phyloP scores from a whole-genome alignment of 1,140 invertebrate genomes.

The Ostrea edulis region DNA sequence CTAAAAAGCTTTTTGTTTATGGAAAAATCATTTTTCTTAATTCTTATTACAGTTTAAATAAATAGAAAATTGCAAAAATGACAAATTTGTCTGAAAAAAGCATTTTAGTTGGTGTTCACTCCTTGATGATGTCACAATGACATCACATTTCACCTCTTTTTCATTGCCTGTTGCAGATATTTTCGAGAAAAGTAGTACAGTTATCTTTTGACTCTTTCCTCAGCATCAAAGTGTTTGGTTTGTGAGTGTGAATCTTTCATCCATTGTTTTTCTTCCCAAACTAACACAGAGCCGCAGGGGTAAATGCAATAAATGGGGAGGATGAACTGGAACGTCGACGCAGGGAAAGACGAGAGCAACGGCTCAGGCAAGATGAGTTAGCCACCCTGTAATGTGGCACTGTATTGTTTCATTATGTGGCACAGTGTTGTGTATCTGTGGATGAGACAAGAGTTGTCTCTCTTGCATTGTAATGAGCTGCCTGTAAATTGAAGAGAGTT shows the following conservation, averaged over 20 bases:
- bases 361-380: constrained; percentile 61
- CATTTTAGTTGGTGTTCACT: background rate
- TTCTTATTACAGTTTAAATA: too few species aligned
- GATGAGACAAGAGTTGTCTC: background rate
- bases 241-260: constrained; percentile 42
- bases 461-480: background rate
- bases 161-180: constrained; percentile 6
- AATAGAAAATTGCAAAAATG: too few species aligned
- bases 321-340: constrained; percentile 64
- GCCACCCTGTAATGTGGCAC: background rate
- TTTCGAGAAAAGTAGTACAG: background rate
- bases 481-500: background rate
- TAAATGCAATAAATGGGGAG: constrained; percentile 65
- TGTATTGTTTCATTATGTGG: constrained; percentile 6
- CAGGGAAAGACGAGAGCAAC: constrained; percentile 57
- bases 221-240: constrained; percentile 30
- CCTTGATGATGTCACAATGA: constrained; percentile 4
- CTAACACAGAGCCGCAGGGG: constrained; percentile 60
- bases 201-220: constrained; percentile 13
- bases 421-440: background rate
- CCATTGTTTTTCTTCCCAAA: constrained; percentile 55
- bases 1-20: background rate
- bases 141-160: background rate
- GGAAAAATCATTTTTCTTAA: too few species aligned
- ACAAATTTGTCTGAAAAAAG: background rate